phyloP scores from a whole-genome alignment of 2,888 invertebrate species.

The Tipula vernalis region DNA sequence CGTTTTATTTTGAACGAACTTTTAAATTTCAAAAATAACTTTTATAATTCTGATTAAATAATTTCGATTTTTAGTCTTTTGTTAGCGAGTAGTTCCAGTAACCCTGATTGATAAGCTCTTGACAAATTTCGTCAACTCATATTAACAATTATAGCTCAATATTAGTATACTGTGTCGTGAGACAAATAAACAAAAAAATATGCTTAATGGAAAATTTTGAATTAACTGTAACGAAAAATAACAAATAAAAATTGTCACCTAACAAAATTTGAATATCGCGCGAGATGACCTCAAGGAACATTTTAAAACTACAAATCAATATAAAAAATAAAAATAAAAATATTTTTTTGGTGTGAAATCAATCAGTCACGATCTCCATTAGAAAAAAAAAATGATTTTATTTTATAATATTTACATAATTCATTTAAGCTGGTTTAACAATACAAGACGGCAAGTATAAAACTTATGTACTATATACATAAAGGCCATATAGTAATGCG shows the following conservation, averaged over 20 bases:
- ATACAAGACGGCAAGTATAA: neutral
- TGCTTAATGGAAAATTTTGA: neutral
- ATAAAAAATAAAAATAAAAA: neutral
- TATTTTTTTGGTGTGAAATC: neutral
- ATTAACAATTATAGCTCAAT: neutral
- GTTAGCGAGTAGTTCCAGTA: no score
- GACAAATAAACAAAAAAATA: neutral
- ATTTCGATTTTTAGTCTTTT: no score
- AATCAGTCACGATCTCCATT: neutral
- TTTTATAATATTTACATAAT: neutral
- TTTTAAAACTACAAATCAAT: neutral
- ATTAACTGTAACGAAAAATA: neutral
- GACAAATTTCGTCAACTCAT: no score
- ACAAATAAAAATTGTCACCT: neutral
- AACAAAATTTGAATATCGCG: neutral
- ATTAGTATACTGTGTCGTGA: neutral
- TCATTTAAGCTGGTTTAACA: neutral
- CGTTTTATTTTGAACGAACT: no score
- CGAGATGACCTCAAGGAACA: neutral
- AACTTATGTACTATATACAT: neutral
- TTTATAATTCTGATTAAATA: no score
- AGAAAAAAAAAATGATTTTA: neutral
- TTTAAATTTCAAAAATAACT: no score
- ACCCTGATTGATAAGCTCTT: no score
- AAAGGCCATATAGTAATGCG: neutral